Percentiles rank a stretch among this genome's conserved stretches.
phyloP scores from a whole-genome alignment of 2,113 vertebrate species.

The Brachypodius melanocephalos region DNA sequence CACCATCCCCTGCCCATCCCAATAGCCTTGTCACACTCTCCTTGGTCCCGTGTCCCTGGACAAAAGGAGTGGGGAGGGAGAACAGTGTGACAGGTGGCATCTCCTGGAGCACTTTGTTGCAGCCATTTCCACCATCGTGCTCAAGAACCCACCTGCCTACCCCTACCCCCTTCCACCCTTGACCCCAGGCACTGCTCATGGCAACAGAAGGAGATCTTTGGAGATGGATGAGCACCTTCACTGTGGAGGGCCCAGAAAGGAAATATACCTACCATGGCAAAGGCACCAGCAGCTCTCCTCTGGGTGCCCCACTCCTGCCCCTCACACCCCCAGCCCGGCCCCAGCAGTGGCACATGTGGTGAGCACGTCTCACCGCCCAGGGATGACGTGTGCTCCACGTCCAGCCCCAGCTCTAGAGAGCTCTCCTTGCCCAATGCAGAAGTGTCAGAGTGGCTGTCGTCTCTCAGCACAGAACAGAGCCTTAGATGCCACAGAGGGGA shows the following conservation, averaged over 20 bases:
- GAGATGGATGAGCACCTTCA: rapidly evolving
- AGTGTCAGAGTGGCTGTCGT: background rate
- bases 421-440: background rate
- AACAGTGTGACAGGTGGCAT: background rate
- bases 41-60: background rate
- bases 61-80: background rate
- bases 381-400: background rate
- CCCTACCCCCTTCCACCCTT: background rate
- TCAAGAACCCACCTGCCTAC: background rate
- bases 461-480: background rate
- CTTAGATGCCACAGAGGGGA: background rate
- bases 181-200: background rate
- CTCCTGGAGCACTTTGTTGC: background rate
- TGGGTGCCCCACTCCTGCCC: background rate
- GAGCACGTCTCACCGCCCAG: rapidly evolving
- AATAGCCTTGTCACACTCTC: background rate
- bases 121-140: rapidly evolving
- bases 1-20: background rate
- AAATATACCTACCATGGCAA: conserved; percentile 17
- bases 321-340: background rate
- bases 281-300: background rate
- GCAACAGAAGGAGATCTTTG: background rate
- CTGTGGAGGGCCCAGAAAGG: background rate
- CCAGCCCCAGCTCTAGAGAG: background rate
- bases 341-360: rapidly evolving